These are phyloP conservation scores for Amphiprion ocellaris DNA, from an alignment of 2,113 vertebrate genomes.

Conservation along the genomic window DNA sequence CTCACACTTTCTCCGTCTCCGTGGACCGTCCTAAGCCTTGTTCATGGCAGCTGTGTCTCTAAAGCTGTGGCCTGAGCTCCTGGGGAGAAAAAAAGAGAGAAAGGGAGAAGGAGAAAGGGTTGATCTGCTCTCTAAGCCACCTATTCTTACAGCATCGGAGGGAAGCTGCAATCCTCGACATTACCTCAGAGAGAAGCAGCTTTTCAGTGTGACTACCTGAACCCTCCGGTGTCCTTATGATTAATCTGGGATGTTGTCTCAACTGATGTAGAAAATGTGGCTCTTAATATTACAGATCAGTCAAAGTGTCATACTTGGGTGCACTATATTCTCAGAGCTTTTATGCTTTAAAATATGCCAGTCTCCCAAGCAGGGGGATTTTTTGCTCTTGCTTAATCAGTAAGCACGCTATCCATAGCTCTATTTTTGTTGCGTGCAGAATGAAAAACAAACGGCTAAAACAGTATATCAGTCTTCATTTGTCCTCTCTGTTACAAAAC, in stretches of 20 bases:
- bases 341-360: not conserved
- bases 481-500: constrained; percentile 20
- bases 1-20: constrained; percentile 40
- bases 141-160: constrained; percentile 46
- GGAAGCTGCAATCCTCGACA: constrained; percentile 48
- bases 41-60: constrained; percentile 72
- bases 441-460: constrained; percentile 1
- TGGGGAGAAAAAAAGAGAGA: constrained; percentile 34
- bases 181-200: constrained; percentile 56
- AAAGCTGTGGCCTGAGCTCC: constrained; percentile 73
- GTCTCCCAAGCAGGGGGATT: not conserved
- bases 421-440: constrained; percentile 22
- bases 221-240: constrained; percentile 26
- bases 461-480: constrained; percentile 33
- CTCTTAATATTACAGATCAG: constrained; percentile 16
- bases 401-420: not conserved
- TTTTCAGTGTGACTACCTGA: constrained; percentile 43
- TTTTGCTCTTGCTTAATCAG: constrained; percentile 1
- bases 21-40: constrained; percentile 70
- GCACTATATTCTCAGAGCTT: constrained; percentile 5
- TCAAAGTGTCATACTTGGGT: constrained; percentile 2
- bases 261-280: constrained; percentile 31
- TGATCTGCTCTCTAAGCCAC: constrained; percentile 72
- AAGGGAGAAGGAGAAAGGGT: constrained; percentile 34
- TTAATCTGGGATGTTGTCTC: constrained; percentile 40